A percentile compares a stretch with the other conserved stretches of the same genome.
These are phyloP conservation scores for Champsocephalus esox DNA, from an alignment of 2,797 vertebrate species.

Conservation along the genomic window DNA sequence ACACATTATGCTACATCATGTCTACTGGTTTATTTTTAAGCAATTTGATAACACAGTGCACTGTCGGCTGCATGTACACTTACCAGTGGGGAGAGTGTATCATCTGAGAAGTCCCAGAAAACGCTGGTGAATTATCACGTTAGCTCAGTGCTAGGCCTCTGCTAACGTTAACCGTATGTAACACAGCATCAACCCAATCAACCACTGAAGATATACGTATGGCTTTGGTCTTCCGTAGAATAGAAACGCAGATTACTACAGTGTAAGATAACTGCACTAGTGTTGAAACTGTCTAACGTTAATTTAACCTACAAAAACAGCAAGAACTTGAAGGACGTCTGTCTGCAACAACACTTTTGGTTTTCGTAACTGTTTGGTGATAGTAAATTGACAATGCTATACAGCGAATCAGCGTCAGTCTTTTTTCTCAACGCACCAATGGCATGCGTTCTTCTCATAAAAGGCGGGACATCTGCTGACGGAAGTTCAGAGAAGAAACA, in stretches of 20 bases:
- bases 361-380: conserved; percentile 14
- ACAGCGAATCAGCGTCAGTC: conserved; percentile 36
- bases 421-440: conserved; percentile 50
- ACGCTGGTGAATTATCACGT: conserved; percentile 15
- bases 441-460: background rate
- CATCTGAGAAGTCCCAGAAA: conserved; percentile 36
- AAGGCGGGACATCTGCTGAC: conserved; percentile 27
- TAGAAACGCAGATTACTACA: background rate
- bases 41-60: background rate
- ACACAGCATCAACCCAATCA: background rate
- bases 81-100: conserved; percentile 45
- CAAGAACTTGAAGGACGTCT: conserved; percentile 10
- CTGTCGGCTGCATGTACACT: conserved; percentile 1
- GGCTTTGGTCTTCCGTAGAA: background rate
- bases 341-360: rapidly evolving
- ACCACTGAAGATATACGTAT: rapidly evolving
- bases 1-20: background rate
- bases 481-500: background rate
- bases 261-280: rapidly evolving
- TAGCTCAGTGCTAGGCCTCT: conserved; percentile 25
- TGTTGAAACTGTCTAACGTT: background rate
- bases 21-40: background rate
- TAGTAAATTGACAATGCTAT: background rate
- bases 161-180: conserved; percentile 3
- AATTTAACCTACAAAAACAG: background rate